Conservation (phyloP, 2,888 invertebrate genomes). For the Acanthosepion lycidas region DNA sequence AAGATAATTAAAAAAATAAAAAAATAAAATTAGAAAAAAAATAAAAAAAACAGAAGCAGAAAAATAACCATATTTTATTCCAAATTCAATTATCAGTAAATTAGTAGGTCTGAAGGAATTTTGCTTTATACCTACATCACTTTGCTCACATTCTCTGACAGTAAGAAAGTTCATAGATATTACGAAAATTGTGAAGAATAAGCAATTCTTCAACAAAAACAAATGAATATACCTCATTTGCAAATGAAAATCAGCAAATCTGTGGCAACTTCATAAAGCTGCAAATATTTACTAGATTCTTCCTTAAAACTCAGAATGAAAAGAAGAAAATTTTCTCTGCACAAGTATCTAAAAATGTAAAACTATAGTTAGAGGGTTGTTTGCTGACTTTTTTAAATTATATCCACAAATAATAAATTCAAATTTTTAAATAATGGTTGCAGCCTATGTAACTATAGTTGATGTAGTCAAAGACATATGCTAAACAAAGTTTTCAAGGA, state of each 20-base stretch:
- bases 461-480: background rate
- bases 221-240: background rate
- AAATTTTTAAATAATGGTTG: background rate
- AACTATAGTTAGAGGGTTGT: background rate
- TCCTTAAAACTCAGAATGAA: background rate
- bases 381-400: background rate
- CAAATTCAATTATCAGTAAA: background rate
- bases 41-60: background rate
- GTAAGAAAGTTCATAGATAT: background rate
- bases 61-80: slow-evolving; percentile 20
- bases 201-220: background rate
- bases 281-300: background rate
- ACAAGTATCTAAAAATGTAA: background rate
- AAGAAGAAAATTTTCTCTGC: background rate
- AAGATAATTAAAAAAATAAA: background rate
- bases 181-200: background rate
- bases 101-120: slow-evolving; percentile 5
- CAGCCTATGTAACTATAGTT: background rate
- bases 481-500: background rate
- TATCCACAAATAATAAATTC: background rate
- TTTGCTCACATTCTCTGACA: background rate
- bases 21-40: background rate
- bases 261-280: background rate
- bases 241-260: background rate
- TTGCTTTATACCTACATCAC: background rate